Evolutionary conservation across 1,140 invertebrate genomes (phyloP).

Genomic region (Heliconius eleuchia): DNA sequence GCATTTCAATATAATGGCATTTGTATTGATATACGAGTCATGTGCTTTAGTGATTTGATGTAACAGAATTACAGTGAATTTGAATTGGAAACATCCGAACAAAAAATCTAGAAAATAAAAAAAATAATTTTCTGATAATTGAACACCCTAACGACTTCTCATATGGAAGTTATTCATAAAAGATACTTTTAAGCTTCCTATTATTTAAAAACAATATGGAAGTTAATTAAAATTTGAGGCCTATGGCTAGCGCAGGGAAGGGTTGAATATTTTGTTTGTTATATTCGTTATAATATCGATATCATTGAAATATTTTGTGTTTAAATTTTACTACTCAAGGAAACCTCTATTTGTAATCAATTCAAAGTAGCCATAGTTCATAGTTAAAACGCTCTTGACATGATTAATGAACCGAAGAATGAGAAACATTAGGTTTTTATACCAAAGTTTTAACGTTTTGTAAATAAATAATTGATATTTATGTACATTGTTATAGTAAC

Average conservation of each 20-base stretch:
- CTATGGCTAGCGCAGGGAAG: background rate
- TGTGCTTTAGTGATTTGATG: constrained; percentile 16
- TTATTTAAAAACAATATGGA: constrained; percentile 38
- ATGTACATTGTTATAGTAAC: background rate
- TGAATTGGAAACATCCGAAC: background rate
- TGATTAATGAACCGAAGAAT: constrained; percentile 8
- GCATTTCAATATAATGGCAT: constrained; percentile 42
- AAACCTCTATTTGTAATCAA: background rate
- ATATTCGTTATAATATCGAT: background rate
- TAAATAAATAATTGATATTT: background rate
- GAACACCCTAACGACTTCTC: background rate
- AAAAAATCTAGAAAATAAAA: background rate
- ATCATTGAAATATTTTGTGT: background rate
- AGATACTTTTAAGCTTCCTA: constrained; percentile 31
- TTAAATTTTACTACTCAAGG: background rate
- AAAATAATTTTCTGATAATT: background rate
- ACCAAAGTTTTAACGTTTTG: background rate
- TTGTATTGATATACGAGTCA: constrained; percentile 30
- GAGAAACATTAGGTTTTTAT: constrained; percentile 5
- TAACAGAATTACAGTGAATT: background rate
- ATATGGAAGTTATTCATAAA: constrained; percentile 11
- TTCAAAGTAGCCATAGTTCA: constrained; percentile 4
- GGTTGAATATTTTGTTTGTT: background rate
- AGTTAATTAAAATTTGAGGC: constrained; percentile 32
- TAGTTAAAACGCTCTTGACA: constrained; percentile 8